Base-by-base conservation (phyloP, 2,797 vertebrate species). In the Simalia tracyae region DNA sequence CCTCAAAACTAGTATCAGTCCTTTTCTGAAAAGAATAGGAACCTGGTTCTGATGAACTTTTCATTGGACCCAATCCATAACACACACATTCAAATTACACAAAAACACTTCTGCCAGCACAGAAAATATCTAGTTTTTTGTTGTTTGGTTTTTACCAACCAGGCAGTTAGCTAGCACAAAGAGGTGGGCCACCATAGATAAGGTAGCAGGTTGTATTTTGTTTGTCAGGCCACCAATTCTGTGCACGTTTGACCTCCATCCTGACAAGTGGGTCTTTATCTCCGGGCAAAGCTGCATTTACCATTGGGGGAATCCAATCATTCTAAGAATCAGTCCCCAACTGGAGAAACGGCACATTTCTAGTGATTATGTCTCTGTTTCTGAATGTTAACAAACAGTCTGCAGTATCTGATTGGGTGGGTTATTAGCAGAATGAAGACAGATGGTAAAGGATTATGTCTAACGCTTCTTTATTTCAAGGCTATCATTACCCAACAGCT, bases 361-460 rank as follows among this genome's bases (percentile, higher is more conserved):
- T 93, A 94, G 95, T 31, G 91, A 95, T 97, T 97, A 94, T 95
- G 96, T 96, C 95, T 96, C 96, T 96, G 91, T 95, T 97, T 95
- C 96, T 96, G 95, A 96, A 96, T 95, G 95, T 94, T 97, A 97
- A 97, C 96, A 96, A 97, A 97, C 96, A 96, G 95, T 95, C 93
- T 19, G 96, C 96, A 95, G 96, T 95, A 92, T 95, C 96, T 97
- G 97, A 98, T 95, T 91, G 96, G 97, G 95, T 95, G 94, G 95
- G 96, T 97, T 97, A 97, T 97, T 97, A 97, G 96, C 89, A 94
- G 96, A 95, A 94, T 22, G 84, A 96, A 97, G 97, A 98, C 97
- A 97, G 97, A 97, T 97, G 97, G 97, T 50, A 87, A 88, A 95
- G 96, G 96, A 96, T 95, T 97, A 95, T 96, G 93, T 96, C 95